A percentile compares a stretch with the other conserved stretches of the same genome.
phyloP scores from a whole-genome alignment of 2,113 vertebrate genomes.

The Solenodon paradoxus region DNA sequence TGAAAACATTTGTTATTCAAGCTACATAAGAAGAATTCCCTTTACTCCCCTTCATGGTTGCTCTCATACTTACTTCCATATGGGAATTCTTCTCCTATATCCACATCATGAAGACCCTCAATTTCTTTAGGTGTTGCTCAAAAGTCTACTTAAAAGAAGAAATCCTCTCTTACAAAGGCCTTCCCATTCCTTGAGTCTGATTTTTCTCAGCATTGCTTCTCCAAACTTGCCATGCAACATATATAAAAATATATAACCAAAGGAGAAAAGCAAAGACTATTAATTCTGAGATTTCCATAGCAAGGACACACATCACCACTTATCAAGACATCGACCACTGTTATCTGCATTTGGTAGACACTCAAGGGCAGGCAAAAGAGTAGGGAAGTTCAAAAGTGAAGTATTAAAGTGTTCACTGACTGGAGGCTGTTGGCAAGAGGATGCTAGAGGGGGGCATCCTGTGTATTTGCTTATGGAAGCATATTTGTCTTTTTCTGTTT shows the following conservation, averaged over 20 bases:
- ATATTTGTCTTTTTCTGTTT: not conserved
- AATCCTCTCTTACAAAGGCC: not conserved
- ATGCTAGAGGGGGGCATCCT: accelerated
- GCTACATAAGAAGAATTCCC: not conserved
- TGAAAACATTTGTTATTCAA: not conserved
- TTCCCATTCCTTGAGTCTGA: not conserved
- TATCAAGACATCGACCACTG: not conserved
- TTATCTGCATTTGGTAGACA: not conserved
- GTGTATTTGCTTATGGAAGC: accelerated
- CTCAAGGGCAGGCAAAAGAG: not conserved
- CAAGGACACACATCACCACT: not conserved
- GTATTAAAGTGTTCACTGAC: accelerated
- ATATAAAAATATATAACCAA: not conserved
- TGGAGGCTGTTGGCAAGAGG: not conserved
- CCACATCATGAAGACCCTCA: not conserved
- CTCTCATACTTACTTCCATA: accelerated
- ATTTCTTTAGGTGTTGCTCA: not conserved
- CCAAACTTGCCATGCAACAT: not conserved
- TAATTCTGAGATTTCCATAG: not conserved
- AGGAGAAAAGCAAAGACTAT: not conserved
- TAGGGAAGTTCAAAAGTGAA: accelerated
- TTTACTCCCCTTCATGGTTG: not conserved
- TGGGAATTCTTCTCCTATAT: not conserved
- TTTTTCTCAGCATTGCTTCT: not conserved
- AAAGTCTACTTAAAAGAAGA: not conserved